Evolutionary conservation across 1,140 invertebrate genomes (phyloP), one percentile per base, ranked within the genome.

Genomic region (Platyscapa corneri): DNA sequence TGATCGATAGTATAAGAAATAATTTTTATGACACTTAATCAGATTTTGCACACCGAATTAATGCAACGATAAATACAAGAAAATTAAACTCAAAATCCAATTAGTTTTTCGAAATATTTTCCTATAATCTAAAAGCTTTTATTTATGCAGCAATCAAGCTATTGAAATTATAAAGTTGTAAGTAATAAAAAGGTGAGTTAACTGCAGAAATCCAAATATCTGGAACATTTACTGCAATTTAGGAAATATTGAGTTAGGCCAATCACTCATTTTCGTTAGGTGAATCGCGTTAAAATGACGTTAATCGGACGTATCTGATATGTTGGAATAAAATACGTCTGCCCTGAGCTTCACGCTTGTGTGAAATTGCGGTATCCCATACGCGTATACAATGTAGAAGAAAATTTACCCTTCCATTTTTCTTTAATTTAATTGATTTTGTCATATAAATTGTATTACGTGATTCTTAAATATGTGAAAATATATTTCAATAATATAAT

Each of bases 311-410:
- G 77, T 32, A 78, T 70, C 64, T 70, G 83, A 78, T 60, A 76
- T n/a, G 72, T 23, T 72, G 39, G 84, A 85, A 86, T 86, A 86
- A 82, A 86, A 86, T 70, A 64, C 84, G 67, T 86, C 84, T 78
- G 79, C 74, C 79, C 82, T 86, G 84, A 86, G 34, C n/a, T 16
- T 64, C 56, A 32, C 64, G 65, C 53, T 27, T 53, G 60, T 32
- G 79, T 34, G 60, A 34, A 81, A 70, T 27, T 34, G 1, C 37
- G 20, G 27, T 30, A 46, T 49, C 6, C 3, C 46, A 76, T 14
- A 76, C 46, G 37, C 23, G 5, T 10, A 76, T 76, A 27, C 42
- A 30, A 74, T 74, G 20, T 7, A 42, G 3, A 42, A 23, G 18
- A 42, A 39, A 74, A 39, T 53, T 74, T n/a, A 42, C 42, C 34